Evolutionary conservation across 1,140 invertebrate genomes (phyloP).

Genomic region (Drosophila eugracilis): DNA sequence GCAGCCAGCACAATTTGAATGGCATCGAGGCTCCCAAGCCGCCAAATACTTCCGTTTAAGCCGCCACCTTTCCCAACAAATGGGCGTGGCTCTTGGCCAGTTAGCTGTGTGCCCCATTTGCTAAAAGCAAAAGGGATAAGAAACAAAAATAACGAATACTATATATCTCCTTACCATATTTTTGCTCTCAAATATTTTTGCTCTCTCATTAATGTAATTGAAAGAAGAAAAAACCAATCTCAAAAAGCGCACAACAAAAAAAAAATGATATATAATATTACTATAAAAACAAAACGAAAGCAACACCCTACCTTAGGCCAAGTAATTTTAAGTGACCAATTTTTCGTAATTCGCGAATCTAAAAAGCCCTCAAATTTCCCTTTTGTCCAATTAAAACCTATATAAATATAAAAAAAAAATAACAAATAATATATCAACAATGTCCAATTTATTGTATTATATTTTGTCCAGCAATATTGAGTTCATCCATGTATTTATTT

Average conservation of each 20-base stretch:
- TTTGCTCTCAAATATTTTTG: constrained; percentile 38
- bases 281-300: constrained; percentile 25
- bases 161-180: constrained; percentile 27
- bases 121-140: constrained; percentile 51
- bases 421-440: constrained; percentile 7
- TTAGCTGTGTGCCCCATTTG: constrained; percentile 38
- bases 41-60: constrained; percentile 80
- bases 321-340: constrained; percentile 56
- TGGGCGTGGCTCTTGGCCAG: constrained; percentile 29
- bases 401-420: not conserved
- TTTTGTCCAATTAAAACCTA: not conserved
- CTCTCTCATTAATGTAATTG: constrained; percentile 21
- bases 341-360: constrained; percentile 32
- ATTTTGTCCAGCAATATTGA: constrained; percentile 40
- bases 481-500: constrained; percentile 53
- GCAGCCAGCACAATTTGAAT: constrained; percentile 54
- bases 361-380: constrained; percentile 5
- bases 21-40: constrained; percentile 72
- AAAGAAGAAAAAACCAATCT: constrained; percentile 46
- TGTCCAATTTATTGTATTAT: constrained; percentile 30
- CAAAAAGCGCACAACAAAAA: constrained; percentile 58
- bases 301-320: constrained; percentile 60
- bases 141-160: constrained; percentile 21
- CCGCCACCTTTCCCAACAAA: not conserved
- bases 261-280: constrained; percentile 18